These are phyloP conservation scores for Channa argus DNA, from an alignment of 2,113 vertebrate genomes.

Conservation along the genomic window DNA sequence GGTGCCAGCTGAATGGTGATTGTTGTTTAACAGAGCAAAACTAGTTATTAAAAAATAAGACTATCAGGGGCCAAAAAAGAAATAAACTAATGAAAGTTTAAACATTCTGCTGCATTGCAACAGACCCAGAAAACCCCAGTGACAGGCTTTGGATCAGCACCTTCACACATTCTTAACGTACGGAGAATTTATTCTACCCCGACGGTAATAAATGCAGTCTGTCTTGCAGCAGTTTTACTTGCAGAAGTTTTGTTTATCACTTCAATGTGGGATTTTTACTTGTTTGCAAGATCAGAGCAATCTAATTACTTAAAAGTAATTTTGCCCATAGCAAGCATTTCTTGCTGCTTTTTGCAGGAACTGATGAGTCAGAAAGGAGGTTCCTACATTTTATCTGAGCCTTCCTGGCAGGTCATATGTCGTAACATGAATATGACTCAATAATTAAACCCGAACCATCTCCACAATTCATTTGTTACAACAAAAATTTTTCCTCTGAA, in stretches of 20 bases:
- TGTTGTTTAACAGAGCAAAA: constrained; percentile 27
- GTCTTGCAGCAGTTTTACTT: constrained; percentile 12
- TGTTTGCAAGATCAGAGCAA: constrained; percentile 11
- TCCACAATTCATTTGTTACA: neutral
- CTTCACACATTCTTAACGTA: constrained; percentile 27
- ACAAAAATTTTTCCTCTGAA: constrained; percentile 12
- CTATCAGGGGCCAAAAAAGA: constrained; percentile 17
- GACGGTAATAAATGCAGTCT: constrained; percentile 25
- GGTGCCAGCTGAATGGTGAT: constrained; percentile 6
- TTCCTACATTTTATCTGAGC: no score
- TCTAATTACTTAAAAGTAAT: constrained; percentile 14
- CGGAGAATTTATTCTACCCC: constrained; percentile 6
- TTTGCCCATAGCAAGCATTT: neutral
- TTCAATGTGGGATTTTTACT: constrained; percentile 25
- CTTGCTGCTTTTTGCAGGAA: constrained; percentile 9
- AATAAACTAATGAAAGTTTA: constrained; percentile 34
- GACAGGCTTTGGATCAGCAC: constrained; percentile 48
- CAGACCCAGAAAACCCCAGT: constrained; percentile 31
- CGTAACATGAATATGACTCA: constrained; percentile 46
- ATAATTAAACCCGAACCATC: constrained; percentile 16
- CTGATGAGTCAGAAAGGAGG: constrained; percentile 32
- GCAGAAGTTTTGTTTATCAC: constrained; percentile 28
- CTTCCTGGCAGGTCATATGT: constrained; percentile 31
- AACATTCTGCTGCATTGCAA: constrained; percentile 48
- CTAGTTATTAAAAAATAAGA: constrained; percentile 37